A percentile compares a stretch with the other conserved stretches of the same genome.
Conservation (phyloP, 2,888 invertebrate species). For the Pristionchus maxplancki region DNA sequence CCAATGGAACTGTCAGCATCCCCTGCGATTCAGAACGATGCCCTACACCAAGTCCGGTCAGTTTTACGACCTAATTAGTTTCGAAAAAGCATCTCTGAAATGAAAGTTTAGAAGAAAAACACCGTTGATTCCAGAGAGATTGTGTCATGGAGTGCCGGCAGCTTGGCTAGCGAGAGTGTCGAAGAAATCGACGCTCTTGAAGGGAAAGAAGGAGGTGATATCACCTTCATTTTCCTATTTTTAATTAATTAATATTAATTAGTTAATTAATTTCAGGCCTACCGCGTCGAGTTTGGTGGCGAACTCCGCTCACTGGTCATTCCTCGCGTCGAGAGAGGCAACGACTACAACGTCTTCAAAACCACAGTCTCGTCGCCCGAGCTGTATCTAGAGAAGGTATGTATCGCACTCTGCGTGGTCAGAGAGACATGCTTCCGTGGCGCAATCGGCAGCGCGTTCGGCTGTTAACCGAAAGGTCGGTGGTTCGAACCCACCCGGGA, state of each 20-base stretch:
- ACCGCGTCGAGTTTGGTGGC: background rate
- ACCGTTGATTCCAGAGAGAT: background rate
- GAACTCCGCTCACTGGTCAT: background rate
- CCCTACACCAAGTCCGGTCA: background rate
- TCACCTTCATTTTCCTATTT: too few species aligned
- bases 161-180: background rate
- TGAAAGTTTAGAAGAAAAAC: background rate
- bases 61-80: background rate
- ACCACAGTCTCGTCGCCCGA: background rate
- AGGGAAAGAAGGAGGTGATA: background rate
- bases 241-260: too few species aligned
- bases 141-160: background rate
- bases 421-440: constrained; percentile 21
- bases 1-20: background rate
- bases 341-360: background rate
- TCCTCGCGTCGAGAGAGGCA: background rate
- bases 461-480: constrained; percentile 45
- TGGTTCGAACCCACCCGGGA: constrained; percentile 40
- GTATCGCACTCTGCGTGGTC: too few species aligned
- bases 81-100: too few species aligned
- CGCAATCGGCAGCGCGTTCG: constrained; percentile 43
- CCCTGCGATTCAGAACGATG: background rate
- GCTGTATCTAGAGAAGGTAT: background rate
- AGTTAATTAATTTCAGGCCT: background rate
- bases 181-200: background rate